Percentiles rank a stretch among this genome's conserved stretches.
Conservation (phyloP, 2,888 invertebrate species). For the Brenthis daphne region DNA sequence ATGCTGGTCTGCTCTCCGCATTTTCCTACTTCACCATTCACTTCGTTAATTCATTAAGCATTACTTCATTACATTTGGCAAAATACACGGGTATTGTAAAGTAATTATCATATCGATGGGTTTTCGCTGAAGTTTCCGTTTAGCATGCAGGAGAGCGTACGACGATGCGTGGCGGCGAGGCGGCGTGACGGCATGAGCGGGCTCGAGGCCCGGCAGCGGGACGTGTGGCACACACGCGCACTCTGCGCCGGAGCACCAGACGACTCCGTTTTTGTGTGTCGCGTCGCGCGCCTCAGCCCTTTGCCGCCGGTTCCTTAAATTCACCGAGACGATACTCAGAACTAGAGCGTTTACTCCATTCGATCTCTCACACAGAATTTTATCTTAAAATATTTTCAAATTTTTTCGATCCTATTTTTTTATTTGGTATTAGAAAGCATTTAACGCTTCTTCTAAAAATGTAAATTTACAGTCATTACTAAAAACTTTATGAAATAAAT, state of each 20-base stretch:
- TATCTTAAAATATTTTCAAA: slow-evolving; percentile 15
- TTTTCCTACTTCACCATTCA: slow-evolving; percentile 66
- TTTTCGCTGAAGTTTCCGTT: slow-evolving; percentile 39
- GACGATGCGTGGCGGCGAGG: slow-evolving; percentile 38
- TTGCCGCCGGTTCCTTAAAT: slow-evolving; percentile 64
- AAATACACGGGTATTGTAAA: slow-evolving; percentile 50
- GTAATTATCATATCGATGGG: slow-evolving; percentile 51
- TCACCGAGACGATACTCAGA: slow-evolving; percentile 68
- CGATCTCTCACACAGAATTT: slow-evolving; percentile 42
- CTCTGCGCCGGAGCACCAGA: slow-evolving; percentile 58
- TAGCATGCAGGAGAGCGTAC: slow-evolving; percentile 43
- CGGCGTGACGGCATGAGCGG: slow-evolving; percentile 32
- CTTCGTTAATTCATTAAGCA: slow-evolving; percentile 62
- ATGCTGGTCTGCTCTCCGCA: slow-evolving; percentile 60
- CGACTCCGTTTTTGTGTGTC: slow-evolving; percentile 73
- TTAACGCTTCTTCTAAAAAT: no score
- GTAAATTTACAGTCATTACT: no score
- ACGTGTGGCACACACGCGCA: slow-evolving; percentile 47
- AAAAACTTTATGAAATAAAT: no score
- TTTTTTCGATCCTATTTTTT: neutral
- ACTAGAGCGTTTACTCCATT: slow-evolving; percentile 62
- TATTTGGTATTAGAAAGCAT: neutral
- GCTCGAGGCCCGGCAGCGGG: slow-evolving; percentile 13
- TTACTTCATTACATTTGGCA: slow-evolving; percentile 53
- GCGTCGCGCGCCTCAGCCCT: slow-evolving; percentile 67